Base-by-base conservation (phyloP, 2,797 vertebrate genomes). In the Lepilemur septentrionalis region DNA sequence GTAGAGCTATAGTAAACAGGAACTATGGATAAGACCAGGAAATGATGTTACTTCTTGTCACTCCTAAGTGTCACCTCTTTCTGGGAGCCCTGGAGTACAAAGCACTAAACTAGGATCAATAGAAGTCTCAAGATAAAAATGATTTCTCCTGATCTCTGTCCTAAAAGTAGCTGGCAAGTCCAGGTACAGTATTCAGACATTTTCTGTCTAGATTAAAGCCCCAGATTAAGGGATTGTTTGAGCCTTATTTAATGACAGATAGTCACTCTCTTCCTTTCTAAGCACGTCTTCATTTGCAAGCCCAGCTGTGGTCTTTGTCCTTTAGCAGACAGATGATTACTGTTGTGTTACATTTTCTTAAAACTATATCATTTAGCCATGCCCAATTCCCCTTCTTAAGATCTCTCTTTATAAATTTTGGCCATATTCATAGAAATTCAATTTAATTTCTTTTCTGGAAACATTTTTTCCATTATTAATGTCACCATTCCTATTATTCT, bases 191-290 rank as follows among this genome's bases (percentile, higher is more conserved):
- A 80, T 70, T 96, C 46, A 52, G 90, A 91, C 48, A 38, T 81
- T 85, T 95, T 75, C 63, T 41, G 86, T 83, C 52, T 91, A 91
- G 73, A 93, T 89, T 92, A 82, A 93, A 96, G 65, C 76, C 38
- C n/a, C 73, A 95, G 81, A 94, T 75, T 94, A 89, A 63, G 57
- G 43, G 22, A 30, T 73, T 79, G 55, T 95, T 67, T 80, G 23
- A 86, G 14, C 12, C 46, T 73, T 88, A 9, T 32, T 78, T 82
- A 96, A 70, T 55, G 90, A 87, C 22, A 90, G 50, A 46, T 63
- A 52, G n/a, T 91, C 61, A 35, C 59, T 32, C 12, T 86, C 78
- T 76, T 79, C 38, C 67, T 89, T 90, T 81, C 41, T 13, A 92
- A 48, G 22, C 15, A 67, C 0, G 75, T 85, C 84, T 92, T 92